phyloP scores from a whole-genome alignment of 2,888 invertebrate genomes.

The Drosophila differens region DNA sequence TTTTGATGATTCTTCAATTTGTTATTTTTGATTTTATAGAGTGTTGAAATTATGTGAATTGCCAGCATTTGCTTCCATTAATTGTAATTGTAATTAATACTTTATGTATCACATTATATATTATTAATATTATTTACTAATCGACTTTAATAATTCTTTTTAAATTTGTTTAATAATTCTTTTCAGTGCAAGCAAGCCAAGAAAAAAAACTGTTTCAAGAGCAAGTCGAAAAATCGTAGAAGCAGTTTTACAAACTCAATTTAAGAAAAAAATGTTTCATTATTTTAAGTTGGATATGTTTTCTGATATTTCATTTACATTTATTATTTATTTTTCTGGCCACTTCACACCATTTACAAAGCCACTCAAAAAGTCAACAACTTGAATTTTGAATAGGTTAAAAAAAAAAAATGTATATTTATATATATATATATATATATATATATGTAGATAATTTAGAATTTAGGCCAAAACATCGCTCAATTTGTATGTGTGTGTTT shows the following conservation, averaged over 20 bases:
- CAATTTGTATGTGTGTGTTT: constrained; percentile 33
- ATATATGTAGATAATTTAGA: not conserved
- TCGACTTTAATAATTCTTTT: not conserved
- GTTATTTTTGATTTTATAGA: not conserved
- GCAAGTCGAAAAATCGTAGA: not conserved
- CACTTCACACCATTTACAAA: not conserved
- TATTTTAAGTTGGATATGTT: not conserved
- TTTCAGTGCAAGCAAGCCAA: no score
- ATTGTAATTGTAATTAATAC: no score
- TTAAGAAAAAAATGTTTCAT: not conserved
- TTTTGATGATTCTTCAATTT: not conserved
- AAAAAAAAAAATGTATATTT: not conserved
- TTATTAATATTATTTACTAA: no score
- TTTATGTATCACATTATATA: not conserved
- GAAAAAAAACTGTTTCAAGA: not conserved
- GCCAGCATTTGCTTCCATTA: not conserved
- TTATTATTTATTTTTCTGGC: not conserved
- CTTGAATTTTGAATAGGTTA: constrained; percentile 34
- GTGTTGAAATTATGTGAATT: not conserved
- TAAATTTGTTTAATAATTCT: not conserved
- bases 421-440: not conserved
- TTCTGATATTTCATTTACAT: not conserved
- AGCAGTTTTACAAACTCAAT: not conserved
- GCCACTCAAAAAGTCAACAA: constrained; percentile 33
- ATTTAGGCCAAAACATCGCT: constrained; percentile 56